Percentiles rank a stretch among this genome's conserved stretches.
Evolutionary conservation across 2,113 vertebrate genomes (phyloP).

Genomic region (Proterorhinus semilunaris): DNA sequence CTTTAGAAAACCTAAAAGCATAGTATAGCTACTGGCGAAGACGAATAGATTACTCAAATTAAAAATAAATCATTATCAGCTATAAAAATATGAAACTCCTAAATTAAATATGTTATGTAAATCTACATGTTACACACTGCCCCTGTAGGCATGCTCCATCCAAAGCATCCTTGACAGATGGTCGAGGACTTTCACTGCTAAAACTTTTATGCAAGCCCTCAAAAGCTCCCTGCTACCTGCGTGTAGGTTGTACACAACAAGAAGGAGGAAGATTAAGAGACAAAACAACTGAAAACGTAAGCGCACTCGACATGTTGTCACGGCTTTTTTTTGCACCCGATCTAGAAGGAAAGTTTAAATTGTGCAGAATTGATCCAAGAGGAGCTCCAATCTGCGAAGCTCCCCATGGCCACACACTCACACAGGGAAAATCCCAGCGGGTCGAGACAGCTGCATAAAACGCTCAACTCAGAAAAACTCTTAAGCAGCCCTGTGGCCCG

Average conservation of each 20-base stretch:
- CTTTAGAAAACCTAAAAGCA: no score
- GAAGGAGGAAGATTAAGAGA: not conserved
- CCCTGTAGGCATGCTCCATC: not conserved
- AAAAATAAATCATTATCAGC: no score
- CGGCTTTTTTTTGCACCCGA: not conserved
- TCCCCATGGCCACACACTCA: slow-evolving; percentile 13
- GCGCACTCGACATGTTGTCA: not conserved
- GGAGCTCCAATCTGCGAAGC: slow-evolving; percentile 11
- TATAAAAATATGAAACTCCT: no score
- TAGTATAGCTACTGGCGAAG: no score
- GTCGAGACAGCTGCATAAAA: slow-evolving; percentile 55
- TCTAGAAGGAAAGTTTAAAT: not conserved
- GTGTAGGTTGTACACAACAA: not conserved
- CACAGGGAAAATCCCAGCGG: slow-evolving; percentile 25
- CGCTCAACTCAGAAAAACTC: slow-evolving; percentile 43
- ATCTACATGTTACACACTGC: not conserved
- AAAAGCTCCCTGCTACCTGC: not conserved
- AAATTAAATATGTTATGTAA: not conserved
- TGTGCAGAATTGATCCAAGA: not conserved
- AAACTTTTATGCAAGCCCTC: slow-evolving; percentile 2
- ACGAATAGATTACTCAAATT: no score
- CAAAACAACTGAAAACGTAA: not conserved
- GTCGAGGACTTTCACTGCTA: not conserved
- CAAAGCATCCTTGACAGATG: slow-evolving; percentile 6
- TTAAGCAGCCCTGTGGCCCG: slow-evolving; percentile 46